Percentiles rank a stretch among this genome's conserved stretches.
These are phyloP conservation scores for Limonius californicus DNA, from an alignment of 1,140 invertebrate species.

Conservation along the genomic window DNA sequence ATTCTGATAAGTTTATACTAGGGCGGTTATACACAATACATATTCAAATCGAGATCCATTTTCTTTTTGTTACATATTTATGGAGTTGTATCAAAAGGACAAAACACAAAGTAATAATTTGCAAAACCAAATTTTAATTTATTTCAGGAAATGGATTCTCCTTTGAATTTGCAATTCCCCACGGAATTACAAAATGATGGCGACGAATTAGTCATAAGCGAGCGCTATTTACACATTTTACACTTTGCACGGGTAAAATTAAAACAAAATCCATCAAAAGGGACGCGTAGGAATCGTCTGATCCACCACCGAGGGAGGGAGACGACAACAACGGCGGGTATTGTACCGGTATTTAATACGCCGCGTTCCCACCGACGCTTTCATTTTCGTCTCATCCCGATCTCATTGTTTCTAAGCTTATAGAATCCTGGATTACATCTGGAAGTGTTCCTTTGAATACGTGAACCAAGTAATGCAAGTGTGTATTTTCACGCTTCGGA, in stretches of 20 bases:
- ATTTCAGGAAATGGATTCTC: neutral
- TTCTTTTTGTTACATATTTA: neutral
- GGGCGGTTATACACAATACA: neutral
- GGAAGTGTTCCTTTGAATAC: conserved; percentile 1
- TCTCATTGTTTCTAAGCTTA: conserved; percentile 1
- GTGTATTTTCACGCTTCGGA: neutral
- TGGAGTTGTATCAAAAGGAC: too few species aligned
- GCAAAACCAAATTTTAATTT: neutral
- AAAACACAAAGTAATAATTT: neutral
- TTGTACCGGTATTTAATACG: conserved; percentile 1
- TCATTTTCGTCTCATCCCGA: neutral
- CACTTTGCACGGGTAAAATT: neutral
- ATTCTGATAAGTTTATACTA: neutral
- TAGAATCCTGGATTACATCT: neutral
- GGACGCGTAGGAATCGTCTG: neutral
- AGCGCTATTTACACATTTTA: neutral
- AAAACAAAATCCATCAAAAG: neutral
- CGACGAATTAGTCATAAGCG: neutral
- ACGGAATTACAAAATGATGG: neutral
- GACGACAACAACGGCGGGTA: neutral
- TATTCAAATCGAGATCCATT: neutral
- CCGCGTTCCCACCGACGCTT: neutral
- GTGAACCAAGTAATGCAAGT: neutral
- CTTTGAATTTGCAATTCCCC: conserved; percentile 1
- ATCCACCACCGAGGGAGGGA: neutral